A percentile compares a stretch with the other conserved stretches of the same genome.
phyloP scores from a whole-genome alignment of 2,888 invertebrate species.

The Calameuta pallipes region DNA sequence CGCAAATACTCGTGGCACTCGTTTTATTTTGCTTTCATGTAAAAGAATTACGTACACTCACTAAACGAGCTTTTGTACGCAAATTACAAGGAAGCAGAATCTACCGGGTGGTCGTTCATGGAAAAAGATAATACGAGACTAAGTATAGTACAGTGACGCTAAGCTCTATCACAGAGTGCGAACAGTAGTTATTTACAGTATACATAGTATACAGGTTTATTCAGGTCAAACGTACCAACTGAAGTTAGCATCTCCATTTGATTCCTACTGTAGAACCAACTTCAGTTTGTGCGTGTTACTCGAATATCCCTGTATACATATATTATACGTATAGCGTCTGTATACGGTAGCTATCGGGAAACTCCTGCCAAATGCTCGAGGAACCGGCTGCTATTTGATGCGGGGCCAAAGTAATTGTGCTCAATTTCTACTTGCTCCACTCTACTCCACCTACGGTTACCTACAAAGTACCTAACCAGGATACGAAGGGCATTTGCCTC shows the following conservation, averaged over 20 bases:
- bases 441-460: not conserved
- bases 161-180: not conserved
- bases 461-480: not conserved
- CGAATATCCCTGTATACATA: not conserved
- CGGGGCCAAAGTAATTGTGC: slow-evolving; percentile 4
- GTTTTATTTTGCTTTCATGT: not conserved
- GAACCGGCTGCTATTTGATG: slow-evolving; percentile 1
- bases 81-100: not conserved
- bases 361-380: not conserved
- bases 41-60: not conserved
- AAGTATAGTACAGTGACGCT: not conserved
- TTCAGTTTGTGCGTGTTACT: not conserved
- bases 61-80: not conserved
- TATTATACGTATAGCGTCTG: not conserved
- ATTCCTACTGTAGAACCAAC: not conserved
- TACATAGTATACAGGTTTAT: not conserved
- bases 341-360: not conserved
- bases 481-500: not conserved
- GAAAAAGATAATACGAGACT: not conserved
- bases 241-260: not conserved
- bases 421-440: not conserved
- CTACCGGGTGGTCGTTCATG: not conserved
- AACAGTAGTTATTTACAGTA: not conserved
- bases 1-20: not conserved
- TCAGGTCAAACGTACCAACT: not conserved